Evolutionary conservation across 2,888 invertebrate genomes (phyloP).

Genomic region (Himalopsyche japonica): DNA sequence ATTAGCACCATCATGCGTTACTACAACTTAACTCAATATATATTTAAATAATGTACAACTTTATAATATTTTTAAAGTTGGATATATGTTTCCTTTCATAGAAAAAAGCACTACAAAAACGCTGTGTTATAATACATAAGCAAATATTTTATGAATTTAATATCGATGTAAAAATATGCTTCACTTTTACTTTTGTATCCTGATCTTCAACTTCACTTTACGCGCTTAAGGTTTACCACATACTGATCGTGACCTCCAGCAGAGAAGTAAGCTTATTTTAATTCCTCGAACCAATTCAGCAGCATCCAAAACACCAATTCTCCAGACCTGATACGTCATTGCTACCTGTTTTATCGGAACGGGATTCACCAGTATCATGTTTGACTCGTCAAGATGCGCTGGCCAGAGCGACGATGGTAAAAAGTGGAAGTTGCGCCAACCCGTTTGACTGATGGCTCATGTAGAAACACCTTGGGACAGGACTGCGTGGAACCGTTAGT

Average conservation of each 20-base stretch:
- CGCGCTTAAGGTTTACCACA: not conserved
- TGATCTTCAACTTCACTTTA: not conserved
- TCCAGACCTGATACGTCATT: not conserved
- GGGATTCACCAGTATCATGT: not conserved
- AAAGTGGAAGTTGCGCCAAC: constrained; percentile 27
- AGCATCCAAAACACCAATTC: not conserved
- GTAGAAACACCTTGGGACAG: not conserved
- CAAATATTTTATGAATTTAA: too few species aligned
- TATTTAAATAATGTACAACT: too few species aligned
- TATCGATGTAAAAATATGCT: too few species aligned
- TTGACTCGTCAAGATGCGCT: constrained; percentile 2
- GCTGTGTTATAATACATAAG: too few species aligned
- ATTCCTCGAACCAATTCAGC: not conserved
- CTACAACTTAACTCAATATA: too few species aligned
- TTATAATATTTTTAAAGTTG: too few species aligned
- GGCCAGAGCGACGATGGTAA: constrained; percentile 3
- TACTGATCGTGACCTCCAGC: not conserved
- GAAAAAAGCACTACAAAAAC: too few species aligned
- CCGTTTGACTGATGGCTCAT: constrained; percentile 8
- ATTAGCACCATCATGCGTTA: too few species aligned
- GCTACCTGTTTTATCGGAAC: not conserved
- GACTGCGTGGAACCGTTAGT: constrained; percentile 2
- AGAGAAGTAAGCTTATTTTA: not conserved
- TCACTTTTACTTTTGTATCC: too few species aligned
- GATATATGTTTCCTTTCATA: too few species aligned